phyloP scores from a whole-genome alignment of 23 tunicate genomes.

The Styela clava region DNA sequence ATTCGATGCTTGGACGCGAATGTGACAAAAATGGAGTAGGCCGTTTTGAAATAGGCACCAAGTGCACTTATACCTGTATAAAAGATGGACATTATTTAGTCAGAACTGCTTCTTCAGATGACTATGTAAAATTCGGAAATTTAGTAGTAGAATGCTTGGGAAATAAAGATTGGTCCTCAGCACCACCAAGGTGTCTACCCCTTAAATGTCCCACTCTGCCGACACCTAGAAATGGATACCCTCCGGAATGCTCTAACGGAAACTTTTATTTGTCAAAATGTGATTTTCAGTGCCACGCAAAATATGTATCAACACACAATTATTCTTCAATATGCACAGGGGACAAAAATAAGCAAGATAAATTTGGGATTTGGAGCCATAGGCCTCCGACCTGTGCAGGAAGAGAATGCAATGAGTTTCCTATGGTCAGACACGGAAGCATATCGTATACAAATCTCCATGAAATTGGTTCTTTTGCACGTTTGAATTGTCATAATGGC shows the following conservation, averaged over 20 bases:
- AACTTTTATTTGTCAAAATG: not conserved
- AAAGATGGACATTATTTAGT: not conserved
- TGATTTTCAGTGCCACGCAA: not conserved
- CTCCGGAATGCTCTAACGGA: not conserved
- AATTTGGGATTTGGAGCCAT: not conserved
- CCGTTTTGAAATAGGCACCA: not conserved
- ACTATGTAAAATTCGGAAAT: not conserved
- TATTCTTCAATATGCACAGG: not conserved
- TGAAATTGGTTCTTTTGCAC: not conserved
- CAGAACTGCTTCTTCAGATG: not conserved
- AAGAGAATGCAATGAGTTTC: not conserved
- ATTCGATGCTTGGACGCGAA: not conserved
- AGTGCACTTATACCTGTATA: constrained; percentile 1
- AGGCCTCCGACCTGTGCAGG: not conserved
- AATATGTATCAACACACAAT: not conserved
- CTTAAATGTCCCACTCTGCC: not conserved
- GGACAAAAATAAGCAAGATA: not conserved
- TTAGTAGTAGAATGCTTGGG: not conserved
- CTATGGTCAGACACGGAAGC: not conserved
- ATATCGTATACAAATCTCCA: not conserved
- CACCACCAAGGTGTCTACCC: constrained; percentile 4
- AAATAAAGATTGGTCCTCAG: not conserved
- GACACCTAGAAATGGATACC: not conserved
- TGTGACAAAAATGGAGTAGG: not conserved
- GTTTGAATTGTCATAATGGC: not conserved